A percentile compares a stretch with the other conserved stretches of the same genome.
phyloP scores from a whole-genome alignment of 2,113 vertebrate genomes.

The Phrynosoma platyrhinos region DNA sequence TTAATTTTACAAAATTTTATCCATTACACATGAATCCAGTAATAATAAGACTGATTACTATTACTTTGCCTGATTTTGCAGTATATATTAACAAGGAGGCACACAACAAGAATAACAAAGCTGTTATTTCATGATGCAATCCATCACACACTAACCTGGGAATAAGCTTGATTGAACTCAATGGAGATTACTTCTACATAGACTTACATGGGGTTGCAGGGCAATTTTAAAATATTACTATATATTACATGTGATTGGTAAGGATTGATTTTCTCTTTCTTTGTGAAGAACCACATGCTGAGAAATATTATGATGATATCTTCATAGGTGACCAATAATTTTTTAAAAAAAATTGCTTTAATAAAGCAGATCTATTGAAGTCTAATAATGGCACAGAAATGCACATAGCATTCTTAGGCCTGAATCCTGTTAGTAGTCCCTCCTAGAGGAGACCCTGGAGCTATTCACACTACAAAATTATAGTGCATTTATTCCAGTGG shows the following conservation, averaged over 20 bases:
- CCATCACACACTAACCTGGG: background rate
- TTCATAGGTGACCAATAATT: background rate
- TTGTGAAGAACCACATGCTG: constrained; percentile 22
- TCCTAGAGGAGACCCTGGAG: no score
- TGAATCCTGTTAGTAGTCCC: no score
- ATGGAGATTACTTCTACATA: background rate
- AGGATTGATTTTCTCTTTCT: constrained; percentile 18
- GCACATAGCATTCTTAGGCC: background rate
- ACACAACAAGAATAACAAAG: background rate
- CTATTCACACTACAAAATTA: no score
- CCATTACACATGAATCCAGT: background rate
- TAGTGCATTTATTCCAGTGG: no score
- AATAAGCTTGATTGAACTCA: background rate
- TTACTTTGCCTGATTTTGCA: background rate
- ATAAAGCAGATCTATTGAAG: background rate
- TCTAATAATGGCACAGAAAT: constrained; percentile 21
- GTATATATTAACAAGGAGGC: constrained; percentile 1
- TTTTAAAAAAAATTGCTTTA: background rate
- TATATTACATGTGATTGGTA: background rate
- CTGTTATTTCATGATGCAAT: constrained; percentile 2
- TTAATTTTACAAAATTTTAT: constrained; percentile 2
- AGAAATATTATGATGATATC: constrained; percentile 26
- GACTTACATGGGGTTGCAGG: background rate
- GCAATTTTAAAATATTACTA: background rate
- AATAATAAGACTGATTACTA: background rate